Conservation (phyloP, 2,113 vertebrate species). For the Lontra canadensis region DNA sequence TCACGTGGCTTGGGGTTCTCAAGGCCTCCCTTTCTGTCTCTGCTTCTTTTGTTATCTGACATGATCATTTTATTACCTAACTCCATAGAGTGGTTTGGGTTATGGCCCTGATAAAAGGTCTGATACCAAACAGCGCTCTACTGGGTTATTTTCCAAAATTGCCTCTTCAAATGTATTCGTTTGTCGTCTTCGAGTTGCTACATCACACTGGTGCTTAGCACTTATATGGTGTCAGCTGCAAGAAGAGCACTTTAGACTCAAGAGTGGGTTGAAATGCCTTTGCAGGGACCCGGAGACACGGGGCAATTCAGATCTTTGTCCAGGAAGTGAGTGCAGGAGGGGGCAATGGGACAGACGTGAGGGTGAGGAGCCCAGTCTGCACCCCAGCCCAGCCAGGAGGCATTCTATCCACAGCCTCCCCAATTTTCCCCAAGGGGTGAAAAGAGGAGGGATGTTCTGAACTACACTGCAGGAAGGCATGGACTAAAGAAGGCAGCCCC, state of each 20-base stretch:
- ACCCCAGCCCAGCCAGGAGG: not conserved
- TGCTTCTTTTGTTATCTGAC: not conserved
- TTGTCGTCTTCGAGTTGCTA: slow-evolving; percentile 21
- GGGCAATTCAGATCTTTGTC: not conserved
- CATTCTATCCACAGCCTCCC: not conserved
- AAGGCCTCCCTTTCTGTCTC: not conserved
- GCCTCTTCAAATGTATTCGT: slow-evolving; percentile 57
- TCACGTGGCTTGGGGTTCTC: not conserved
- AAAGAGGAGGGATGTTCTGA: not conserved
- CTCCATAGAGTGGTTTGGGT: not conserved
- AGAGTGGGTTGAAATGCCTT: not conserved
- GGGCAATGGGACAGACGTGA: fast-evolving
- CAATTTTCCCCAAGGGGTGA: not conserved
- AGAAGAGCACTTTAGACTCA: not conserved
- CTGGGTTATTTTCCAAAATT: slow-evolving; percentile 58
- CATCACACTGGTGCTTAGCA: not conserved
- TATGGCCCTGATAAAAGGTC: not conserved
- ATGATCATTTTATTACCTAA: not conserved
- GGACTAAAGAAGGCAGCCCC: not conserved
- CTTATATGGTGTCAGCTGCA: not conserved
- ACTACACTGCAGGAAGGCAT: not conserved
- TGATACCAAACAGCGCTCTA: not conserved
- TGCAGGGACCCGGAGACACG: not conserved
- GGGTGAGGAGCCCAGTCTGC: not conserved
- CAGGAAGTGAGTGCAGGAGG: not conserved